A percentile compares a stretch with the other conserved stretches of the same genome.
phyloP scores from a whole-genome alignment of 2,888 invertebrate genomes.

The Busseola fusca region DNA sequence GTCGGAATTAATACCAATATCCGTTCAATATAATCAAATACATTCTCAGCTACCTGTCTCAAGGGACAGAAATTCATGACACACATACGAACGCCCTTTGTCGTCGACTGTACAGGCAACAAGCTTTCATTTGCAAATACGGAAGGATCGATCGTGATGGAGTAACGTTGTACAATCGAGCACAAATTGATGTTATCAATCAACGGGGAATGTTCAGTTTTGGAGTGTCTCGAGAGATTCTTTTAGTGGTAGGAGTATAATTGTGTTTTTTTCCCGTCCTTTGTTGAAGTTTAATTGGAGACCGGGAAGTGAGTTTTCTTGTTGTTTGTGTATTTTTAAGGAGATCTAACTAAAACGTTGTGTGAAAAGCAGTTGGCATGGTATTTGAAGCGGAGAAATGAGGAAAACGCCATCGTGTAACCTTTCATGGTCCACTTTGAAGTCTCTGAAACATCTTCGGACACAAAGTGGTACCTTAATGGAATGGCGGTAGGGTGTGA shows the following conservation, averaged over 20 bases:
- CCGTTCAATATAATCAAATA: conserved; percentile 51
- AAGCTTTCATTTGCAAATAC: conserved; percentile 57
- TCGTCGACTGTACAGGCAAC: conserved; percentile 29
- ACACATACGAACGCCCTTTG: conserved; percentile 48
- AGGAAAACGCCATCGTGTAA: neutral
- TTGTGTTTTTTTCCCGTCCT: conserved; percentile 35
- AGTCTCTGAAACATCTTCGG: no score
- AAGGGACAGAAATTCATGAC: conserved; percentile 36
- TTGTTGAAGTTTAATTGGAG: conserved; percentile 39
- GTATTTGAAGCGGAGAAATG: no score
- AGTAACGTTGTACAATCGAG: conserved; percentile 53
- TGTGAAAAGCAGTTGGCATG: neutral
- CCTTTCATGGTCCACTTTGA: no score
- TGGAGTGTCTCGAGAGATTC: conserved; percentile 44
- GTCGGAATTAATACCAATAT: conserved; percentile 51
- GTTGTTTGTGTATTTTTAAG: conserved; percentile 11
- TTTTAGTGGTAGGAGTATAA: conserved; percentile 33
- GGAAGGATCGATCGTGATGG: conserved; percentile 52
- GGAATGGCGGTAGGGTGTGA: no score
- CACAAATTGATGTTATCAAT: conserved; percentile 60
- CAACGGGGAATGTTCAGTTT: conserved; percentile 47
- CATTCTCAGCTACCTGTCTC: conserved; percentile 43
- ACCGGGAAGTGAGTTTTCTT: conserved; percentile 38
- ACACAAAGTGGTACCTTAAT: no score
- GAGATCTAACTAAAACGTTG: neutral